Evolutionary conservation across 2,797 vertebrate genomes (phyloP).

Genomic region (Sebastolobus alascanus): DNA sequence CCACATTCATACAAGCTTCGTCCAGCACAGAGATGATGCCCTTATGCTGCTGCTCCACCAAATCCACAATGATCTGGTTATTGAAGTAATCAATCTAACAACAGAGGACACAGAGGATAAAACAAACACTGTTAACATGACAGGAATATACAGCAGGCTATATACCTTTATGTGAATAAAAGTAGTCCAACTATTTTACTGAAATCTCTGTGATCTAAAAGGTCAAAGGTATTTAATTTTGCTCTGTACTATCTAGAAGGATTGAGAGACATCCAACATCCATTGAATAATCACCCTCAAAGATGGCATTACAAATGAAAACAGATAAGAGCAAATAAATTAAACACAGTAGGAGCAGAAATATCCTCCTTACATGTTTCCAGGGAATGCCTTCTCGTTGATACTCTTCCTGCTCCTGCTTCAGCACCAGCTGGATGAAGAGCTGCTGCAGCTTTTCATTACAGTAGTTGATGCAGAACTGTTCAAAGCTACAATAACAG

Average conservation of each 20-base stretch:
- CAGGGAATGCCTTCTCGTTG: slow-evolving; percentile 98
- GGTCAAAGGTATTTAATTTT: neutral
- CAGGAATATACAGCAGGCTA: neutral
- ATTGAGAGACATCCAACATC: neutral
- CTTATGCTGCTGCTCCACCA: slow-evolving; percentile 98
- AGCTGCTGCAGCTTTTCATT: slow-evolving; percentile 98
- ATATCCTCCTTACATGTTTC: slow-evolving; percentile 90
- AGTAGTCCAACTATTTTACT: neutral
- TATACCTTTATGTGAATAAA: neutral
- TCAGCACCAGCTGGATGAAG: slow-evolving; percentile 98
- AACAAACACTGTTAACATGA: neutral
- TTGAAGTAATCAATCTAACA: slow-evolving; percentile 98
- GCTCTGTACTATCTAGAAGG: neutral
- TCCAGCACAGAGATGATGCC: slow-evolving; percentile 97
- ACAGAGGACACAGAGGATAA: neutral
- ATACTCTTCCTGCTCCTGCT: slow-evolving; percentile 98
- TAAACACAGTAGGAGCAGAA: too few relatives aligned
- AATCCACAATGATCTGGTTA: slow-evolving; percentile 98
- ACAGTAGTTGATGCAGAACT: slow-evolving; percentile 99
- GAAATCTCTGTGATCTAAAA: neutral
- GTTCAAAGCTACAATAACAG: slow-evolving; percentile 90
- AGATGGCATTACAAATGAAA: neutral
- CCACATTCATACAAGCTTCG: slow-evolving; percentile 98
- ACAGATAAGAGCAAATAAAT: neutral
- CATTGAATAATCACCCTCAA: neutral